Evolutionary conservation across 2,888 invertebrate species (phyloP), one percentile per base, ranked within the genome.

Genomic region (Anodontia alba): DNA sequence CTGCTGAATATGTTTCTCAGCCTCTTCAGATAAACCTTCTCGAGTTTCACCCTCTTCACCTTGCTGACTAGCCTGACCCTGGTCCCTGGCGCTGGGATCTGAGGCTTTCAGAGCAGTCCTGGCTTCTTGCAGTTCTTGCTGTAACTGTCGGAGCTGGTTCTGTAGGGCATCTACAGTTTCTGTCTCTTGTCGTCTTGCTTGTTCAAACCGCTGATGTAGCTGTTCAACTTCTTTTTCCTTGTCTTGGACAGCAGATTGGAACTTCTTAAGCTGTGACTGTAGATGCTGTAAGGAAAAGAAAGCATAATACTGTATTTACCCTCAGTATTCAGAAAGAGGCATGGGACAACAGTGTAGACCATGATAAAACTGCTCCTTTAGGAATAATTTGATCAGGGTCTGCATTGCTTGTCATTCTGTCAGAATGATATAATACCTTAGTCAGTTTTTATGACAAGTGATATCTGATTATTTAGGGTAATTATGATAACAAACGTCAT

Each of bases 1-100:
- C 20, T 90, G 89, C n/a, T 88, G 86, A 20, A 91, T 88, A 49
- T 88, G 89, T 62, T 85, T 87, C 69, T 91, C 88, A 46, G 89
- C 88, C 57, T 90, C 87, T 33, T 86, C 80, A 3, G 90, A 78
- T 23, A 78, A 36, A 33, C 73, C 80, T 33, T 62, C 62, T 62
- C 62, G 10, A 10, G 33, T 33, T 33, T 5, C 62, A 62, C 62
- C 20, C 12, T 31, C 33, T 78, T 75, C 20, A 77, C 54, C 66
- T 15, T 62, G 23, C n/a, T 43, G 17, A 72, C 72, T 54, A 57
- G 42, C 7, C 43, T 81, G 78, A 73, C 75, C 68, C 66, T 70
- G 67, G 62, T 46, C 69, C 17, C 23, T 33, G 49, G 67, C 20
- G 23, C 54, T 75, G 8, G 8, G 38, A 0, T 70, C 46, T 76